Evolutionary conservation across 2,797 vertebrate genomes (phyloP).

Genomic region (Sebastiscus tertius): DNA sequence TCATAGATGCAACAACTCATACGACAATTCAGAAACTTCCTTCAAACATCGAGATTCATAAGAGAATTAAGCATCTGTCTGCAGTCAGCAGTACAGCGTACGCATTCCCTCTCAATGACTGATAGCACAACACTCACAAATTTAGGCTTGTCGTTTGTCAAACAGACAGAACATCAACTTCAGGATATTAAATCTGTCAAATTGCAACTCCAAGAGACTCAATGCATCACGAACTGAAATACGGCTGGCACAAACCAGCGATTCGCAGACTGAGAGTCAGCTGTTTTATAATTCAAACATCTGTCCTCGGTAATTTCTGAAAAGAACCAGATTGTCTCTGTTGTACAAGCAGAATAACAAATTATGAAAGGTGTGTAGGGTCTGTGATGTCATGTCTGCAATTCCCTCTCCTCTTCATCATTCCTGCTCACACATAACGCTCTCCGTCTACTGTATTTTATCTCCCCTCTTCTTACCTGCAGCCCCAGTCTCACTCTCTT

Average conservation of each 20-base stretch:
- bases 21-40: background rate
- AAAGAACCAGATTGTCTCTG: conserved; percentile 18
- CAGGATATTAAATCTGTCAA: conserved; percentile 1
- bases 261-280: conserved; percentile 26
- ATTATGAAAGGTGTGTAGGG: conserved; percentile 2
- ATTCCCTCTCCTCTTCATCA: background rate
- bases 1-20: background rate
- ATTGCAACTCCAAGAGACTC: background rate
- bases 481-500: conserved; percentile 94
- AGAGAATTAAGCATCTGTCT: conserved; percentile 4
- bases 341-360: conserved; percentile 12
- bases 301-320: conserved; percentile 4
- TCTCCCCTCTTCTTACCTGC: conserved; percentile 86
- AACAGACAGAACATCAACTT: conserved; percentile 19
- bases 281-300: conserved; percentile 40
- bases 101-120: background rate
- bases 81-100: background rate
- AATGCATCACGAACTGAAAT: conserved; percentile 25
- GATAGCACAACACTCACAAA: background rate
- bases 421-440: background rate
- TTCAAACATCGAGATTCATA: background rate
- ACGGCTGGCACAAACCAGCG: background rate
- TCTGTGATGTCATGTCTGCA: background rate
- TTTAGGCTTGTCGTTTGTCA: conserved; percentile 12
- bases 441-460: background rate